Conservation (phyloP, 37 sponge, comb jelly and placozoan species). For the Crambe crambe region DNA sequence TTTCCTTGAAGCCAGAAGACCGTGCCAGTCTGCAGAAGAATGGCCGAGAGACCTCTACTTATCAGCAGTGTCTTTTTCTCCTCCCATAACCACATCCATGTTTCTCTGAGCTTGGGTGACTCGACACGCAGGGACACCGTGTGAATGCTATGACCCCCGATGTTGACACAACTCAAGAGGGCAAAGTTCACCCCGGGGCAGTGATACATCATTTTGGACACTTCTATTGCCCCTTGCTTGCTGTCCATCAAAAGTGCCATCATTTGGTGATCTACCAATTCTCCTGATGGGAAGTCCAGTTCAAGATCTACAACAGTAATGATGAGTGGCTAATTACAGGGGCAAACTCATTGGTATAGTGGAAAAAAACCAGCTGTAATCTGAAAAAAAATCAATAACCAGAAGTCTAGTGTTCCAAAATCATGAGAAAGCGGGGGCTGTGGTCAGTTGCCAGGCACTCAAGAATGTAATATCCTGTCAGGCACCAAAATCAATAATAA, state of each 20-base stretch:
- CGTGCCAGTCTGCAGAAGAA: constrained; percentile 32
- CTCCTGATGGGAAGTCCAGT: constrained; percentile 9
- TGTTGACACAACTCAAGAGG: constrained; percentile 9
- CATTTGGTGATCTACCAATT: constrained; percentile 1
- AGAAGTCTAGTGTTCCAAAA: too few relatives aligned
- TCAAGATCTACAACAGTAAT: constrained; percentile 7
- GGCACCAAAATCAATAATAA: neutral
- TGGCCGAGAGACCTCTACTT: constrained; percentile 12
- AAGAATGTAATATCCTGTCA: neutral
- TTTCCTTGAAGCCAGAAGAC: constrained; percentile 44
- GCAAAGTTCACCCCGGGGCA: constrained; percentile 58
- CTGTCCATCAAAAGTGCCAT: constrained; percentile 31
- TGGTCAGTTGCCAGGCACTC: neutral
- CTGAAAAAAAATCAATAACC: too few relatives aligned
- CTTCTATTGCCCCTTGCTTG: constrained; percentile 19
- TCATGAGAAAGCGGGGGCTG: neutral
- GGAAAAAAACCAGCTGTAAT: too few relatives aligned
- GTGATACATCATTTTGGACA: constrained; percentile 36
- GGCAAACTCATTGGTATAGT: neutral
- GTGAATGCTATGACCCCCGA: neutral
- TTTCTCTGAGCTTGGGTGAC: neutral
- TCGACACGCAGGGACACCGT: constrained; percentile 32
- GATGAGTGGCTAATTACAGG: neutral
- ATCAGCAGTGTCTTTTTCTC: constrained; percentile 1
- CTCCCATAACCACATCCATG: constrained; percentile 46